Base-by-base conservation (phyloP, 1,140 invertebrate species). In the Aradophagus sp. region DNA sequence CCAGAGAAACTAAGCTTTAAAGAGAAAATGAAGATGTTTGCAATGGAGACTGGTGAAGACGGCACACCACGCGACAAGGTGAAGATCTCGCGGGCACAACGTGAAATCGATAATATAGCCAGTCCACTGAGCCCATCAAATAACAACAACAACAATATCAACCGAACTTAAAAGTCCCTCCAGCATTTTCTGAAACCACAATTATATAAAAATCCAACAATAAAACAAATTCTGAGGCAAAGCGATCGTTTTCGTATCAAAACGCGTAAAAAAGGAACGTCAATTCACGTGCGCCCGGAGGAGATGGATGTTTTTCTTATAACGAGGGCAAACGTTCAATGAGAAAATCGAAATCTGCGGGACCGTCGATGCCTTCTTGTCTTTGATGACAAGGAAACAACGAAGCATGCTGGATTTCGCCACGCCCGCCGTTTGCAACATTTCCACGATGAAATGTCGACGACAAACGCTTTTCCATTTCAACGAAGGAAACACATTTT, bases 1-100 rank as follows among this genome's bases (percentile, higher is more conserved):
- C 95, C 95, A 0, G 95, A 97, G 80, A 96, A 96, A 77, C 86
- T 97, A 6, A 93, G 92, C 42, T 97, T 97, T 80, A 95, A 95
- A 81, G 95, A 97, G 80, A 97, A 97, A 85, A 97, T 97, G 95
- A 96, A 96, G 84, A 96, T 97, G 94, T 97, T 97, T 87, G 95
- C 95, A 8, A 91, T 95, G 86, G 95, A 96, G 85, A 93, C 93
- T 0, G 95, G 95, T 15, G 94, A 97, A 82, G 71, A 73, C 74
- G 90, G 91, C 67, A 95, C 94, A 8, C 94, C 94, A 31, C 92
- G 93, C 82, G 94, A 96, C 79, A 96, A 96, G 87, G 93, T 95
- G 26, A 97, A 96, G 87, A 95, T 95, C 78, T 96, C 94, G n/a
- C 88, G 93, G 69, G 94, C 94, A 26, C 95, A 97, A 84, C 88